Percentiles rank a stretch among this genome's conserved stretches.
phyloP scores from a whole-genome alignment of 2,888 invertebrate genomes.

The Operophtera brumata region DNA sequence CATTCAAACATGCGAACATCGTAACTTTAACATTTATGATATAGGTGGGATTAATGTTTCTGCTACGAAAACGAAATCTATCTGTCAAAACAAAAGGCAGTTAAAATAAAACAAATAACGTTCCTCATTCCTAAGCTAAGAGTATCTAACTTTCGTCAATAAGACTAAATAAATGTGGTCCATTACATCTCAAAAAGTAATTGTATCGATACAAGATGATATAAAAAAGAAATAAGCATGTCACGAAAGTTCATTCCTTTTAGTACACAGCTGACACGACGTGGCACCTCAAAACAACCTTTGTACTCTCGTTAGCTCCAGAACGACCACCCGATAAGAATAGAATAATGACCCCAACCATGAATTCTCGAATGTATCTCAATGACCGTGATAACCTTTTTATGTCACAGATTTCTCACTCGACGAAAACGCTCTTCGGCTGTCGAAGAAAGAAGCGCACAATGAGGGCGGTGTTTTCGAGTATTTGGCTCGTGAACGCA shows the following conservation, averaged over 20 bases:
- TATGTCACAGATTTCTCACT: not conserved
- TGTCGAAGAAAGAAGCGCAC: not conserved
- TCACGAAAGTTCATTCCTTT: constrained; percentile 59
- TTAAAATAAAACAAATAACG: no score
- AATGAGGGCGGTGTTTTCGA: not conserved
- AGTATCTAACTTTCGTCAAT: constrained; percentile 17
- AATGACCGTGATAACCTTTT: not conserved
- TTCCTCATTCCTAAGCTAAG: not conserved
- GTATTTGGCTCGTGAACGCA: constrained; percentile 18
- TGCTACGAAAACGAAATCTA: no score
- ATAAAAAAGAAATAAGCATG: constrained; percentile 52
- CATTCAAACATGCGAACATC: no score
- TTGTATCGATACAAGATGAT: constrained; percentile 34
- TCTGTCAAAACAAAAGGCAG: no score
- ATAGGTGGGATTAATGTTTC: no score
- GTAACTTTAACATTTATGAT: no score
- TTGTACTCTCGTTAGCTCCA: constrained; percentile 72
- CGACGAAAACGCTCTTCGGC: not conserved
- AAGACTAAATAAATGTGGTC: constrained; percentile 28
- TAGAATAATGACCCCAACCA: constrained; percentile 41
- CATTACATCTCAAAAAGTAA: constrained; percentile 33
- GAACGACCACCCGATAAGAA: constrained; percentile 77
- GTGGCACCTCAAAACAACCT: constrained; percentile 75
- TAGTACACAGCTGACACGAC: constrained; percentile 64
- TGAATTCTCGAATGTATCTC: constrained; percentile 11